Evolutionary conservation across 2,888 invertebrate species (phyloP).

Genomic region (Cepaea hortensis): DNA sequence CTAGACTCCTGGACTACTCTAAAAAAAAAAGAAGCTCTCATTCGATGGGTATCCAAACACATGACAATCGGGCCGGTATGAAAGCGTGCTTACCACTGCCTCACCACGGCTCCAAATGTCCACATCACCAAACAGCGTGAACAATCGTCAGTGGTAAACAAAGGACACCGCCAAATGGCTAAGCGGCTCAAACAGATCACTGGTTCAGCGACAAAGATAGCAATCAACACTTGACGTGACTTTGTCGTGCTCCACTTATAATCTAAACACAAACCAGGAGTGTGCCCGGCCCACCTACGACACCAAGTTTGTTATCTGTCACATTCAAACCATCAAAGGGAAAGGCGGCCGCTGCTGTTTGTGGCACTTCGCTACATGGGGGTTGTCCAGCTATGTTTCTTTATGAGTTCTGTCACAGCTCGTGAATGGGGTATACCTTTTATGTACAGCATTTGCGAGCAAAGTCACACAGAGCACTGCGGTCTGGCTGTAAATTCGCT

Average conservation of each 20-base stretch:
- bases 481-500: too few species aligned
- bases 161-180: not conserved
- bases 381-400: not conserved
- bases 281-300: not conserved
- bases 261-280: conserved; percentile 4
- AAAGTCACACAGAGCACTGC: too few species aligned
- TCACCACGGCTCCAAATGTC: too few species aligned
- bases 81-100: too few species aligned
- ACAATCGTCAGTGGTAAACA: not conserved
- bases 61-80: too few species aligned
- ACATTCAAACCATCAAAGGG: not conserved
- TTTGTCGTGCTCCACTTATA: not conserved
- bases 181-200: not conserved
- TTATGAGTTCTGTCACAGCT: not conserved
- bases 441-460: too few species aligned
- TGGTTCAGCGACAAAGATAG: not conserved
- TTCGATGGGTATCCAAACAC: too few species aligned
- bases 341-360: not conserved
- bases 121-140: too few species aligned
- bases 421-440: not conserved
- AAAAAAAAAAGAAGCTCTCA: too few species aligned
- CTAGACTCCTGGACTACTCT: too few species aligned
- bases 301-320: not conserved
- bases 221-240: conserved; percentile 24
- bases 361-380: conserved; percentile 12